phyloP scores from a whole-genome alignment of 2,113 vertebrate genomes.

The Madoqua kirkii region DNA sequence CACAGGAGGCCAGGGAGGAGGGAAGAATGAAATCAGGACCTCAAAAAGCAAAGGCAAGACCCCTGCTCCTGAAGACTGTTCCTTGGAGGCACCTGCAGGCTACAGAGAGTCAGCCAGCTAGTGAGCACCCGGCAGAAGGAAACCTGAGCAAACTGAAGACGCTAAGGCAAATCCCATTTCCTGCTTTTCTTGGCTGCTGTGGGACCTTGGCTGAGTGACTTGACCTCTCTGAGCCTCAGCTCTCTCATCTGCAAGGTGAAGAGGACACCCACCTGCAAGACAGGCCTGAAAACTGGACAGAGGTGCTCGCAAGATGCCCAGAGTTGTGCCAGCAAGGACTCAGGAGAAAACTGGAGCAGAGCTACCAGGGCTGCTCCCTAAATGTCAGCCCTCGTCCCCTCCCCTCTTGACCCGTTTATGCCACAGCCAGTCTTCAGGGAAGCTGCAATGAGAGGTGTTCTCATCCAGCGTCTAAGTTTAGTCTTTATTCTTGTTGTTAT shows the following conservation, averaged over 20 bases:
- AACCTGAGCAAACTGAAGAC: not conserved
- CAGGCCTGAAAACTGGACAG: not conserved
- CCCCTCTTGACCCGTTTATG: not conserved
- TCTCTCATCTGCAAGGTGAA: not conserved
- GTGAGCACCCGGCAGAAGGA: not conserved
- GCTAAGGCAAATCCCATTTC: not conserved
- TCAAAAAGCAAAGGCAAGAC: not conserved
- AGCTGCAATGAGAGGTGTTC: not conserved
- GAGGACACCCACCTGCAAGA: too few species aligned
- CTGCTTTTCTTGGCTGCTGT: not conserved
- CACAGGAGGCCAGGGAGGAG: not conserved
- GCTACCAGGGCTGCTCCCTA: not conserved
- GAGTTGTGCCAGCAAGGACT: rapidly evolving
- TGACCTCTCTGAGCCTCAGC: not conserved
- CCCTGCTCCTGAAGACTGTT: not conserved
- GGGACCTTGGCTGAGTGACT: not conserved
- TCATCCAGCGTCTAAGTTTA: not conserved
- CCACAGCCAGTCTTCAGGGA: not conserved
- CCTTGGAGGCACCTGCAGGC: not conserved
- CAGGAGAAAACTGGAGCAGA: too few species aligned
- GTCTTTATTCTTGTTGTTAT: not conserved
- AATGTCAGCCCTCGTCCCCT: not conserved
- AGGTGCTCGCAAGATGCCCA: not conserved
- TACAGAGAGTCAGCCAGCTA: not conserved
- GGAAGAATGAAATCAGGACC: not conserved